Evolutionary conservation across 1,140 invertebrate species (phyloP).

Genomic region (Chelonus insularis): DNA sequence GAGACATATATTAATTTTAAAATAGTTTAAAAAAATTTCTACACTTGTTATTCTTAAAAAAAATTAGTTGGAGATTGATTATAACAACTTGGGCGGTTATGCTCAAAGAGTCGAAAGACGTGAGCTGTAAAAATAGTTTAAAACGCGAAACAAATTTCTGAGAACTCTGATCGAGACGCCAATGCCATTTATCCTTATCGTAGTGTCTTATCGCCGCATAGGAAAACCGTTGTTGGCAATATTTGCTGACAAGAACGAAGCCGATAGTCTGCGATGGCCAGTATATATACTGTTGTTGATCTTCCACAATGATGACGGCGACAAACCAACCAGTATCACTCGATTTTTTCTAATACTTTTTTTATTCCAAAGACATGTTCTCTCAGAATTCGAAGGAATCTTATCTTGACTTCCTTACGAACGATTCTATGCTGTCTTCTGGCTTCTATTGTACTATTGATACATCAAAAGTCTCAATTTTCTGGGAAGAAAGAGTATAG

Average conservation of each 20-base stretch:
- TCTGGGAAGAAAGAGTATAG: not conserved
- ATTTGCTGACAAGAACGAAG: slow-evolving; percentile 38
- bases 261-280: slow-evolving; percentile 30
- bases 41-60: no score
- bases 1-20: no score
- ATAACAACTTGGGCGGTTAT: slow-evolving; percentile 10
- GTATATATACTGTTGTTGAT: not conserved
- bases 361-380: not conserved
- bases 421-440: not conserved
- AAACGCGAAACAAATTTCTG: slow-evolving; percentile 7
- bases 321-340: not conserved
- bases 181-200: slow-evolving; percentile 34
- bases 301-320: not conserved
- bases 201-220: slow-evolving; percentile 37
- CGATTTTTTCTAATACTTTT: not conserved
- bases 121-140: no score
- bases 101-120: not conserved
- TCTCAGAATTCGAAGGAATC: slow-evolving; percentile 6
- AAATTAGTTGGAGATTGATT: not conserved
- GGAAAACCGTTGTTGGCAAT: slow-evolving; percentile 38
- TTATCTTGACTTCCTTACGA: slow-evolving; percentile 16
- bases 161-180: slow-evolving; percentile 11
- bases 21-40: no score
- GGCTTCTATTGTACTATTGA: not conserved
- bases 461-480: not conserved